Evolutionary conservation across 2,888 invertebrate species (phyloP), one percentile per base, ranked within the genome.

Genomic region (Microctonus brassicae): DNA sequence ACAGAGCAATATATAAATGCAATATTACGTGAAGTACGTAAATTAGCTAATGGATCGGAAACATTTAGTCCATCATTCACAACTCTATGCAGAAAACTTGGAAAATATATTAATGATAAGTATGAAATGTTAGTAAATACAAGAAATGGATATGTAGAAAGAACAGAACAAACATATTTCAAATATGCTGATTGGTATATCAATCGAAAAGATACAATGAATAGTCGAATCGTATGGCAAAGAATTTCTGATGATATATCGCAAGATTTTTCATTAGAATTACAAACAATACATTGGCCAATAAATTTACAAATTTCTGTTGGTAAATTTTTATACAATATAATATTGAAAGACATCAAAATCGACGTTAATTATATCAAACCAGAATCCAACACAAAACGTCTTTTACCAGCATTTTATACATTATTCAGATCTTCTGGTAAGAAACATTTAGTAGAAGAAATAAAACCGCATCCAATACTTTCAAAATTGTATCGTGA

Each of bases 251-350:
- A 92, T 76, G 86, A 89, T 73, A 77, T 75, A 74, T 76, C 76
- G 75, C 78, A 72, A 9, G 10, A 63, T 9, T 34, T 73, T 22
- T 80, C 82, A 0, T 69, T 91, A 90, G 90, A 92, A 77, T 79
- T 88, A 5, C 88, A 88, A 36, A 90, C 93, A 76, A 88, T 89
- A 11, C 84, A 88, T 0, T 96, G 96, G 96, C 92, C 94, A 0
- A 84, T 89, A 11, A 89, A 91, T 72, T 90, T 93, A 60, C 85
- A 92, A 10, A 86, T 88, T 63, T 91, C 90, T 55, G 89, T 97
- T 61, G 97, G 97, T 47, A 93, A 93, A 81, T 95, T 97, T 86
- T 89, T 98, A 0, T 97, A 95, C 84, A 93, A 94, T 78, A 94
- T 97, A 57, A 92, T 97, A 13, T 91, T 97, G 83, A 92, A 94